Base-by-base conservation (phyloP, 2,113 vertebrate genomes). In the Hippocampus guttulatus region DNA sequence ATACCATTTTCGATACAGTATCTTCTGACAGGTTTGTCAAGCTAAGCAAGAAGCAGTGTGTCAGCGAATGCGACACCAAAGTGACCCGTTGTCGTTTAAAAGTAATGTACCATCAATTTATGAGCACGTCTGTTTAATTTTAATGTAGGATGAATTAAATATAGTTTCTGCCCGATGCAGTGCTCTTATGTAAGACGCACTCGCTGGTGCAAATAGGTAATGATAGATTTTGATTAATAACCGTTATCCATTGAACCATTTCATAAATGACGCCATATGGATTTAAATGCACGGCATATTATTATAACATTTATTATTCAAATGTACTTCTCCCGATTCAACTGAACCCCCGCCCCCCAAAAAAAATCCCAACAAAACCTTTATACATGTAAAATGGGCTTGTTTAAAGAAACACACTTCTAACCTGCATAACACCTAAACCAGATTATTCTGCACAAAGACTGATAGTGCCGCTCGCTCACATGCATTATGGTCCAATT, bases 401-500 rank as follows among this genome's bases (percentile, higher is more conserved):
- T 40, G 27, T 67, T 67, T 69, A 43, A 38, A 74, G 51, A 70
- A 77, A 75, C 63, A 67, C 43, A 70, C 40, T 16, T 75, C 60
- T 41, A 45, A 66, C 75, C 67, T 64, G 75, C 70, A 61, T 27
- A 73, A 67, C 27, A 30, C 74, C 78, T 79, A 74, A 74, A 77
- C 81, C 55, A 74, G 61, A 81, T 81, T 69, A 81, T 38, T 5
- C 55, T 75, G 30, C 63, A 68, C 74, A 75, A 67, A 79, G 80
- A 76, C 68, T 70, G 77, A 75, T 87, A 63, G 43, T 55, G 67
- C 79, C 74, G 5, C 80, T 69, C 65, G 8, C 69, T 84, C 81
- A 80, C 76, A 73, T 75, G 74, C 62, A 78, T 86, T 84, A 82
- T 71, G 74, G 68, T 69, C 71, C 73, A 81, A 84, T 87, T 82